A percentile compares a stretch with the other conserved stretches of the same genome.
These are phyloP conservation scores for Ictalurus punctatus DNA, from an alignment of 2,113 vertebrate genomes.

Conservation along the genomic window DNA sequence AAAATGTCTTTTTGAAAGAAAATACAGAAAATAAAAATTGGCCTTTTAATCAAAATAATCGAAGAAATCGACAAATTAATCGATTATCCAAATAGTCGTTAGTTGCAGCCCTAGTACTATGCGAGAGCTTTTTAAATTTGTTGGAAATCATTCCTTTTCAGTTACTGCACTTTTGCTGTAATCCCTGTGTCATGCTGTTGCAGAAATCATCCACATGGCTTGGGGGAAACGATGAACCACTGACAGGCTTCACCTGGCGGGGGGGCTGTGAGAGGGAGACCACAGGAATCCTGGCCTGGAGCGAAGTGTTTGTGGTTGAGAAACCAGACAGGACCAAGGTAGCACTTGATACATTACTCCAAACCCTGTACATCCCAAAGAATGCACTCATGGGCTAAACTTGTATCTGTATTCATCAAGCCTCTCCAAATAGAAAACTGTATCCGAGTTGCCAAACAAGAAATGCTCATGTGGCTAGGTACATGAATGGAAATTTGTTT, in stretches of 20 bases:
- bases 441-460: not conserved
- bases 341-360: not conserved
- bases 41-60: no score
- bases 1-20: no score
- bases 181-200: conserved; percentile 13
- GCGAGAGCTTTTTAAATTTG: no score
- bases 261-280: conserved; percentile 99
- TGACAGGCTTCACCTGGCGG: conserved; percentile 95
- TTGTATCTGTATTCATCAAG: not conserved
- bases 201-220: conserved; percentile 80
- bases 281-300: conserved; percentile 96
- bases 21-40: no score
- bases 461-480: not conserved
- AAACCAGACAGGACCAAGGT: conserved; percentile 88
- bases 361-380: not conserved
- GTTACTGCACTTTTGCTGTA: not conserved
- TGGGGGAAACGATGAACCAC: conserved; percentile 84
- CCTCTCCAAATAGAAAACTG: not conserved
- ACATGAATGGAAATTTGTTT: not conserved
- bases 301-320: conserved; percentile 90
- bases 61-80: no score
- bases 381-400: not conserved
- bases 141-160: not conserved
- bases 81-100: no score
- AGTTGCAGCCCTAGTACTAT: no score